Conservation (phyloP, 2,888 invertebrate species). For the Orthosia gracilis region DNA sequence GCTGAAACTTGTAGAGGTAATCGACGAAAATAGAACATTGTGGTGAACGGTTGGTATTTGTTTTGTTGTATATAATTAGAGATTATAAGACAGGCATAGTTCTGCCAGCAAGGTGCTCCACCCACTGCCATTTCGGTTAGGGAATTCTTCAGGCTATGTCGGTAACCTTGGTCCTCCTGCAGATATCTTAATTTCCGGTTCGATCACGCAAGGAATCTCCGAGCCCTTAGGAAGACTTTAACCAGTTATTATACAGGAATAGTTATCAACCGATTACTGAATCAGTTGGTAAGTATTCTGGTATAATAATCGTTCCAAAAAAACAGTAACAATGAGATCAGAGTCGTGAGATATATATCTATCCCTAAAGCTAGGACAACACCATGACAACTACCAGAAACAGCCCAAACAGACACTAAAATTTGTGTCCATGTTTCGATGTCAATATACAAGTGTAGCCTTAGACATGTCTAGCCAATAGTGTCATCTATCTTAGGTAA, state of each 20-base stretch:
- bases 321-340: neutral
- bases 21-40: neutral
- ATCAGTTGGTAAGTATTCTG: no score
- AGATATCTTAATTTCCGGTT: no score
- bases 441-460: slow-evolving; percentile 29
- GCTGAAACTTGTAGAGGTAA: neutral
- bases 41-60: neutral
- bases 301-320: no score
- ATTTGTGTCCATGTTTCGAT: slow-evolving; percentile 3
- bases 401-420: neutral
- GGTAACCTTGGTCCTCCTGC: no score
- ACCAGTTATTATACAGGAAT: no score
- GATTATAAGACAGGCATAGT: no score
- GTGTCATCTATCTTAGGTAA: slow-evolving; percentile 61
- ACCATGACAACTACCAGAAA: neutral
- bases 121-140: no score
- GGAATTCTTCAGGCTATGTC: no score
- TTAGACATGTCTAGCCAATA: slow-evolving; percentile 41
- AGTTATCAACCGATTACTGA: no score
- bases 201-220: no score
- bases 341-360: neutral
- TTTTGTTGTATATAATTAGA: neutral
- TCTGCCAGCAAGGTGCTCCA: no score
- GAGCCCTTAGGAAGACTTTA: no score
- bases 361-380: neutral